Percentiles rank a stretch among this genome's conserved stretches.
Evolutionary conservation across 2,888 invertebrate species (phyloP).

Genomic region (Eristalis intricaria): DNA sequence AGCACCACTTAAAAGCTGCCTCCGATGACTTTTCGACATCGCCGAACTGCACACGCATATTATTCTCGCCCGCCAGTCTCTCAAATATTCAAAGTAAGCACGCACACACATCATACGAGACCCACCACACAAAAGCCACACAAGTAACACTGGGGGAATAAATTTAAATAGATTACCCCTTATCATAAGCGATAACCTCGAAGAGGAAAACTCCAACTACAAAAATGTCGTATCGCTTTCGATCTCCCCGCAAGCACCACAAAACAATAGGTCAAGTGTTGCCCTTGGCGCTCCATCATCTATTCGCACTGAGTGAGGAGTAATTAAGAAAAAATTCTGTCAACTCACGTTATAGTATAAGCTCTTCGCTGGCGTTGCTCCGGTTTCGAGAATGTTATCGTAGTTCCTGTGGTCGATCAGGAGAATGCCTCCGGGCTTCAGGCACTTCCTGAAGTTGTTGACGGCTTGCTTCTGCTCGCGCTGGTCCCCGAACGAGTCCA

Average conservation of each 20-base stretch:
- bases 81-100: too few relatives aligned
- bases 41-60: too few relatives aligned
- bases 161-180: not conserved
- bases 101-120: not conserved
- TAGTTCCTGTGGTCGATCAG: constrained; percentile 95
- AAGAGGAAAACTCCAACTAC: constrained; percentile 8
- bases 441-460: constrained; percentile 89
- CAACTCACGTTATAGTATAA: constrained; percentile 93
- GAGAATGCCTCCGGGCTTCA: constrained; percentile 92
- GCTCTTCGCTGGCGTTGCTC: constrained; percentile 90
- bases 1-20: too few relatives aligned
- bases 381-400: constrained; percentile 89
- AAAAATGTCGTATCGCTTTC: constrained; percentile 17
- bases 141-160: not conserved
- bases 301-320: not conserved
- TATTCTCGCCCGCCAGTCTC: too few relatives aligned
- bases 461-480: constrained; percentile 90
- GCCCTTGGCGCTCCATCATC: not conserved
- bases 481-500: constrained; percentile 90
- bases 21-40: too few relatives aligned
- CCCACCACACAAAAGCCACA: not conserved
- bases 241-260: not conserved
- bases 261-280: not conserved
- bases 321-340: not conserved
- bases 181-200: constrained; percentile 39